Conservation (phyloP, 2,888 invertebrate genomes). For the Kuschelorhynchus macadamiae region DNA sequence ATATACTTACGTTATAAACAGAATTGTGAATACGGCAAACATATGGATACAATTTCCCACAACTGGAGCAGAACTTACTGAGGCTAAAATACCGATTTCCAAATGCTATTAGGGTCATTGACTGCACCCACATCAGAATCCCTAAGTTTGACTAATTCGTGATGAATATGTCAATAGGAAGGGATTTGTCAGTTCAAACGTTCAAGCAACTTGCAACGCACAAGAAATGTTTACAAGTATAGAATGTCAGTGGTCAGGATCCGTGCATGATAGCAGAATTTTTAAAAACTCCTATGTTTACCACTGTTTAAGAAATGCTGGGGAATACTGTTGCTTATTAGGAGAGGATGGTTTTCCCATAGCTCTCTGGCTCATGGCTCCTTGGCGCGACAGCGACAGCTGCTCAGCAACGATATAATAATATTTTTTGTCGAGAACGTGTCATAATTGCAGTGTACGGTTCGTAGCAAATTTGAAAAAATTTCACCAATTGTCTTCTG, state of each 20-base stretch:
- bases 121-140: conserved; percentile 14
- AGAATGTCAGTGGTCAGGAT: conserved; percentile 48
- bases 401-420: too few relatives aligned
- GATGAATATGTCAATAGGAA: conserved; percentile 16
- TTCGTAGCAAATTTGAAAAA: conserved; percentile 1
- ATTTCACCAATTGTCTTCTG: neutral
- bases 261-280: conserved; percentile 46
- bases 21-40: conserved; percentile 1
- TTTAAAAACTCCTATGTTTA: conserved; percentile 28
- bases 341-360: conserved; percentile 9
- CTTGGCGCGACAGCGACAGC: conserved; percentile 5
- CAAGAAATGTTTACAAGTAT: conserved; percentile 42
- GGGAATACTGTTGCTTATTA: neutral
- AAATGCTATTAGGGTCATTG: conserved; percentile 6
- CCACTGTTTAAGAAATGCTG: too few relatives aligned
- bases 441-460: neutral
- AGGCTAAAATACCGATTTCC: conserved; percentile 9
- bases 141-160: neutral
- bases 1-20: neutral
- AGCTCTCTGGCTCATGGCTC: conserved; percentile 13
- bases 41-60: conserved; percentile 14
- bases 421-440: conserved; percentile 3
- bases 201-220: conserved; percentile 17
- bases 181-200: conserved; percentile 1
- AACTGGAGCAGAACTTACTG: conserved; percentile 9